Conservation (phyloP, 2,113 vertebrate species). For the Seriola dumerili region DNA sequence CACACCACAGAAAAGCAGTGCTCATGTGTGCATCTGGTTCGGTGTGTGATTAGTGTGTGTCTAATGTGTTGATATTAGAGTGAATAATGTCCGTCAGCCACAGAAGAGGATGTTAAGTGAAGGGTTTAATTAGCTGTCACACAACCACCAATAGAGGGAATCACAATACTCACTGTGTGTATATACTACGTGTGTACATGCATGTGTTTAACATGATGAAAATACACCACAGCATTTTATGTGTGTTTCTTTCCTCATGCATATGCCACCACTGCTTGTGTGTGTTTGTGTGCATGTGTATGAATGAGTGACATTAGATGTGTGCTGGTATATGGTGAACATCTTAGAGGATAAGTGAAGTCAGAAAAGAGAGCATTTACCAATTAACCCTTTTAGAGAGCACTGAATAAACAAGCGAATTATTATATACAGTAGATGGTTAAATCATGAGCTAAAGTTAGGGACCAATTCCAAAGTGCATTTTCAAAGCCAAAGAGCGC, state of each 20-base stretch:
- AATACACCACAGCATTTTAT: neutral
- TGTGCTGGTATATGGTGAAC: neutral
- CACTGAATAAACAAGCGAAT: neutral
- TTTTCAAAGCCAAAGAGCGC: no score
- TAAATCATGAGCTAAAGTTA: neutral
- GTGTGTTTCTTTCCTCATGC: neutral
- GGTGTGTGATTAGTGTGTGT: neutral
- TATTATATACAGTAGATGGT: conserved; percentile 1
- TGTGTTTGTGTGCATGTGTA: neutral
- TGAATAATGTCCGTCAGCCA: conserved; percentile 54
- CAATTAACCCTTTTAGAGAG: neutral
- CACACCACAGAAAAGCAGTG: conserved; percentile 30
- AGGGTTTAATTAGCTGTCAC: conserved; percentile 72
- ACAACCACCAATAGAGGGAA: conserved; percentile 27
- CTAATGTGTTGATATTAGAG: conserved; percentile 58
- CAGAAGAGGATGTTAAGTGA: conserved; percentile 40
- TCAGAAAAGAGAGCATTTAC: neutral
- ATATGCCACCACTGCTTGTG: neutral
- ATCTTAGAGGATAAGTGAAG: neutral
- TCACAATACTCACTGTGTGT: conserved; percentile 15
- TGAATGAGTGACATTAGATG: neutral
- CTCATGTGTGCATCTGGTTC: neutral
- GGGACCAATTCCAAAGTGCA: neutral
- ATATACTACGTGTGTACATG: neutral
- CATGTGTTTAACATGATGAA: neutral